Evolutionary conservation across 2,797 vertebrate species (phyloP).

Genomic region (Fringilla coelebs): DNA sequence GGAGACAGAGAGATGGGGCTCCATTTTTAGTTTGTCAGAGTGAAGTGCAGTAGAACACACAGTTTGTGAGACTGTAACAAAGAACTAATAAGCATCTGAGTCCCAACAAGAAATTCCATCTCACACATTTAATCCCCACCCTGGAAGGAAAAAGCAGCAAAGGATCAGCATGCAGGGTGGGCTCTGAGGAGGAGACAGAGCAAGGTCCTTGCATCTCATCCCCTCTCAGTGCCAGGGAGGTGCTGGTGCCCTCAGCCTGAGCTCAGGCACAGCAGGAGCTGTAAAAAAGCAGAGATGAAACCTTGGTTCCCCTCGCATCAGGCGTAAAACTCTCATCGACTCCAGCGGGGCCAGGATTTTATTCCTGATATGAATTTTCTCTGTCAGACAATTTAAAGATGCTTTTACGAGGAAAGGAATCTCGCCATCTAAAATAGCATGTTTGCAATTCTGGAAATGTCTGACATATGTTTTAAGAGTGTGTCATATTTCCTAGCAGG

Average conservation of each 20-base stretch:
- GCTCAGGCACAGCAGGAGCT: background rate
- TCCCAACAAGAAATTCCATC: background rate
- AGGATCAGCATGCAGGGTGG: background rate
- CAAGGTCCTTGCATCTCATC: background rate
- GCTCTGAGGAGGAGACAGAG: background rate
- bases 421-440: conserved; percentile 22
- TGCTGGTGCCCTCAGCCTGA: background rate
- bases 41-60: background rate
- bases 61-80: rapidly evolving
- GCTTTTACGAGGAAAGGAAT: conserved; percentile 42
- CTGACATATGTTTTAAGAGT: conserved; percentile 61
- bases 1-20: background rate
- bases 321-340: conserved; percentile 30
- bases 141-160: background rate
- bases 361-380: conserved; percentile 51
- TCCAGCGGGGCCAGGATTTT: background rate
- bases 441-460: conserved; percentile 53
- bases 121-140: background rate
- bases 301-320: background rate
- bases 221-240: background rate
- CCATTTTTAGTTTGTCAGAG: background rate
- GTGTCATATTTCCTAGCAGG: conserved; percentile 51
- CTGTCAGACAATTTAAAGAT: conserved; percentile 52
- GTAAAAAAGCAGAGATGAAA: background rate
- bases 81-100: background rate